Evolutionary conservation across 92 coral and sea anemone species (phyloP).

Genomic region (Parazoanthus atlanticus): DNA sequence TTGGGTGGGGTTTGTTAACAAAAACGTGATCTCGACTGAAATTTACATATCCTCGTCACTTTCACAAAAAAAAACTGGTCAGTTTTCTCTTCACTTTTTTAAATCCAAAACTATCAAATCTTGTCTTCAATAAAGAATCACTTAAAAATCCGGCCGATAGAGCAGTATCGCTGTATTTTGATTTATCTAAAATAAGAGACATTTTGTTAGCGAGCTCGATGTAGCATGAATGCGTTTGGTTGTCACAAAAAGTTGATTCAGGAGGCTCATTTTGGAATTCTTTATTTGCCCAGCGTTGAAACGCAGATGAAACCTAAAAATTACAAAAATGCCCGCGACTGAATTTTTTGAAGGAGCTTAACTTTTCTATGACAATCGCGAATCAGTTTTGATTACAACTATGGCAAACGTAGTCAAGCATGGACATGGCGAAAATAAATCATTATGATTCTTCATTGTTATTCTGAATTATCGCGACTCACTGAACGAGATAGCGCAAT

Average conservation of each 20-base stretch:
- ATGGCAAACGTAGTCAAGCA: slow-evolving; percentile 36
- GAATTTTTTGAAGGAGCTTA: slow-evolving; percentile 11
- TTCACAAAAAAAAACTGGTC: slow-evolving; percentile 31
- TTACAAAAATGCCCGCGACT: slow-evolving; percentile 22
- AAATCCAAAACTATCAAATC: slow-evolving; percentile 37
- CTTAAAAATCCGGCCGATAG: slow-evolving; percentile 19
- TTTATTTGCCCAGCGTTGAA: slow-evolving; percentile 33
- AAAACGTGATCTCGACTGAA: slow-evolving; percentile 46
- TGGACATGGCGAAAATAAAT: slow-evolving; percentile 44
- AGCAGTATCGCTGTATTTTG: slow-evolving; percentile 25
- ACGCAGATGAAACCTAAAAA: slow-evolving; percentile 32
- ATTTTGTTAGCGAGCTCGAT: slow-evolving; percentile 30
- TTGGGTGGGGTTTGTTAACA: slow-evolving; percentile 48
- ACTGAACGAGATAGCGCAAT: slow-evolving; percentile 46
- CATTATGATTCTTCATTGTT: slow-evolving; percentile 38
- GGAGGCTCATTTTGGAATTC: slow-evolving; percentile 35
- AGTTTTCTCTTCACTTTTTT: slow-evolving; percentile 18
- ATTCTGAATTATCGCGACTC: slow-evolving; percentile 44
- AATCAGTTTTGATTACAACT: slow-evolving; percentile 19
- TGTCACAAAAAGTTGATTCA: slow-evolving; percentile 35
- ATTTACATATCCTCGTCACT: slow-evolving; percentile 48
- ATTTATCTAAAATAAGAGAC: slow-evolving; percentile 40
- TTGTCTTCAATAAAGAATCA: slow-evolving; percentile 28
- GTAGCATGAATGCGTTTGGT: slow-evolving; percentile 27
- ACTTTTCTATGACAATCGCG: slow-evolving; percentile 11